These are phyloP conservation scores for Acrobasis consociella DNA, from an alignment of 2,888 invertebrate species.

Conservation along the genomic window DNA sequence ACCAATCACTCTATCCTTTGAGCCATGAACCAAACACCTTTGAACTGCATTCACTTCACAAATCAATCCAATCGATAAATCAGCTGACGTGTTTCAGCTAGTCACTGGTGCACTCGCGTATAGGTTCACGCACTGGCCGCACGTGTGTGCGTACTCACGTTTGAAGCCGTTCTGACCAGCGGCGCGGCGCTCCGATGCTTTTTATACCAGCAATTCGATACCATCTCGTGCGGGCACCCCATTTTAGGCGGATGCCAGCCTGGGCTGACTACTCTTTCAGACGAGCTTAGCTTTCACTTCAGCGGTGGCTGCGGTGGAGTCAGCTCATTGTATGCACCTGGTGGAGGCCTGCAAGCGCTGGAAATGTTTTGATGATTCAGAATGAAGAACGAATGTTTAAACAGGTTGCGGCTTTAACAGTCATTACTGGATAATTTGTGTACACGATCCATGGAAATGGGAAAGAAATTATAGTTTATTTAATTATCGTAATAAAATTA, in stretches of 20 bases:
- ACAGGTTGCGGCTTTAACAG: slow-evolving; percentile 8
- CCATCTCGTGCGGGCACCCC: slow-evolving; percentile 79
- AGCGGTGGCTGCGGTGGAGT: slow-evolving; percentile 47
- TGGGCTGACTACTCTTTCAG: slow-evolving; percentile 72
- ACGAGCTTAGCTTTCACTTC: slow-evolving; percentile 79
- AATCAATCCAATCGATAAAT: slow-evolving; percentile 69
- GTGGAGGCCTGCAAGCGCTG: background rate
- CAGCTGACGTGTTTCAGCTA: slow-evolving; percentile 53
- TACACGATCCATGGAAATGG: background rate
- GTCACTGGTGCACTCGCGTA: slow-evolving; percentile 64
- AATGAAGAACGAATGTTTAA: slow-evolving; percentile 5
- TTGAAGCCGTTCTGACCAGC: slow-evolving; percentile 98
- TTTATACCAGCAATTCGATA: slow-evolving; percentile 93
- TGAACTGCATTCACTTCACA: slow-evolving; percentile 62
- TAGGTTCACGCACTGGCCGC: slow-evolving; percentile 51
- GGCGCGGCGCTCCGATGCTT: slow-evolving; percentile 86
- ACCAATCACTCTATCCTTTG: slow-evolving; percentile 35
- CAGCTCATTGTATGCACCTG: slow-evolving; percentile 17
- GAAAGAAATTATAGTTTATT: slow-evolving; percentile 16
- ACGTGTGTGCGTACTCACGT: slow-evolving; percentile 90
- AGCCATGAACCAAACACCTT: slow-evolving; percentile 56
- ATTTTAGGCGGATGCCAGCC: slow-evolving; percentile 80
- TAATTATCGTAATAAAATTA: slow-evolving; percentile 6
- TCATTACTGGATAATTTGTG: slow-evolving; percentile 6
- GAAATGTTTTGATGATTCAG: slow-evolving; percentile 8